These are phyloP conservation scores for Araneus ventricosus DNA, from an alignment of 1,140 invertebrate species.

Conservation along the genomic window DNA sequence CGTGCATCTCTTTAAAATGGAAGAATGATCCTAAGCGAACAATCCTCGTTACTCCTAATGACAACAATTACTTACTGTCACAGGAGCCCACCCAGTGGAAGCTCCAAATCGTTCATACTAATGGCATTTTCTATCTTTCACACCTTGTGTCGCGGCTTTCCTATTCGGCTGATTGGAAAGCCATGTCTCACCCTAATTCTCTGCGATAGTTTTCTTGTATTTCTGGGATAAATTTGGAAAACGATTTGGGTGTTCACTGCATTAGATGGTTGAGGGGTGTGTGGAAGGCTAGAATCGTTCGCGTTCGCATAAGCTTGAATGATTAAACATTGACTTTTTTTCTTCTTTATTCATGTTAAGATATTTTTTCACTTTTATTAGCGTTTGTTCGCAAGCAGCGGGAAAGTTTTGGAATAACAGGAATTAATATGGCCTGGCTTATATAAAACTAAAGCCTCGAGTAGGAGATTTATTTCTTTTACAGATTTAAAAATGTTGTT, in stretches of 20 bases:
- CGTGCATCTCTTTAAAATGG: constrained; percentile 47
- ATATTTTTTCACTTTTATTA: not conserved
- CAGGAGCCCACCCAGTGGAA: constrained; percentile 43
- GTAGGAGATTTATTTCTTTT: no score
- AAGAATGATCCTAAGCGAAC: not conserved
- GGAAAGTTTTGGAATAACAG: no score
- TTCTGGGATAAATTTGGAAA: constrained; percentile 22
- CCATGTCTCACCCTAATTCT: constrained; percentile 33
- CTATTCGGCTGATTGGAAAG: constrained; percentile 60
- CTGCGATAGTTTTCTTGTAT: constrained; percentile 20
- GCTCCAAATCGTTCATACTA: constrained; percentile 41
- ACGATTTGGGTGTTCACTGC: not conserved
- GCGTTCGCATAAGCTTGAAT: not conserved
- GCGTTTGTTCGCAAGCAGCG: no score
- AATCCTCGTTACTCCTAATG: constrained; percentile 58
- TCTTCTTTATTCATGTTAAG: not conserved
- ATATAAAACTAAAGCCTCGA: no score
- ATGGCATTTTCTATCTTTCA: constrained; percentile 57
- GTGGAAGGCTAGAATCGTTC: not conserved
- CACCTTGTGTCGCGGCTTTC: constrained; percentile 31
- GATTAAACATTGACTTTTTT: constrained; percentile 7
- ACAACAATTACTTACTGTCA: constrained; percentile 67
- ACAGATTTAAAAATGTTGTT: no score
- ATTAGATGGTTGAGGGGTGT: not conserved
- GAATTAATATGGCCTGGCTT: no score